A percentile compares a stretch with the other conserved stretches of the same genome.
Evolutionary conservation across 2,797 vertebrate genomes (phyloP).

Genomic region (Micromesistius poutassou): DNA sequence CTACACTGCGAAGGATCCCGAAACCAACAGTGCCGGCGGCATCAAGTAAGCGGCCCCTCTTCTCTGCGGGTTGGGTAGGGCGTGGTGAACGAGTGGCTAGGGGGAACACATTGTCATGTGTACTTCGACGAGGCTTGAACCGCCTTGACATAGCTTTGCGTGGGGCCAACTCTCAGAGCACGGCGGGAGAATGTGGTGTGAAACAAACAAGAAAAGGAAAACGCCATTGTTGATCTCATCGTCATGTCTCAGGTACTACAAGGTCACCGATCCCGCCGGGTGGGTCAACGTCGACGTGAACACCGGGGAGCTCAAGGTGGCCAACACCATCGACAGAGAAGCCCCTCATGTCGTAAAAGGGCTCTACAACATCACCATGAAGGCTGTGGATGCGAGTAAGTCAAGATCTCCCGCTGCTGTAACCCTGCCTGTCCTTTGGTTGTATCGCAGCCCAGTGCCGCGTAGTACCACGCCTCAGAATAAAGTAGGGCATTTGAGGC

Average conservation of each 20-base stretch:
- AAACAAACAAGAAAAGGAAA: background rate
- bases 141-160: constrained; percentile 24
- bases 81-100: too few relatives aligned
- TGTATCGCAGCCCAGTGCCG: background rate
- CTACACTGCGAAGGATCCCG: constrained; percentile 80
- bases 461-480: background rate
- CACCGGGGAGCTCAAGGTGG: constrained; percentile 76
- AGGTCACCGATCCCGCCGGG: constrained; percentile 65
- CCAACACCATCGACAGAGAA: constrained; percentile 82
- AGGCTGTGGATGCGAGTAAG: constrained; percentile 69
- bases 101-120: too few relatives aligned
- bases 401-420: constrained; percentile 2
- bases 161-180: constrained; percentile 42
- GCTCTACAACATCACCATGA: constrained; percentile 68
- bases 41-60: constrained; percentile 70
- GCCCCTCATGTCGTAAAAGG: constrained; percentile 68
- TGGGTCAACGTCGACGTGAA: constrained; percentile 79
- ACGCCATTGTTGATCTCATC: background rate
- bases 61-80: too few relatives aligned
- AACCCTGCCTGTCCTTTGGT: background rate
- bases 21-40: constrained; percentile 73
- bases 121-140: too few relatives aligned
- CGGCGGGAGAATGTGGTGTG: background rate
- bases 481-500: background rate
- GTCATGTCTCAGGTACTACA: constrained; percentile 72